A percentile compares a stretch with the other conserved stretches of the same genome.
These are phyloP conservation scores for Hydropsyche tenuis DNA, from an alignment of 1,140 invertebrate species.

Conservation along the genomic window DNA sequence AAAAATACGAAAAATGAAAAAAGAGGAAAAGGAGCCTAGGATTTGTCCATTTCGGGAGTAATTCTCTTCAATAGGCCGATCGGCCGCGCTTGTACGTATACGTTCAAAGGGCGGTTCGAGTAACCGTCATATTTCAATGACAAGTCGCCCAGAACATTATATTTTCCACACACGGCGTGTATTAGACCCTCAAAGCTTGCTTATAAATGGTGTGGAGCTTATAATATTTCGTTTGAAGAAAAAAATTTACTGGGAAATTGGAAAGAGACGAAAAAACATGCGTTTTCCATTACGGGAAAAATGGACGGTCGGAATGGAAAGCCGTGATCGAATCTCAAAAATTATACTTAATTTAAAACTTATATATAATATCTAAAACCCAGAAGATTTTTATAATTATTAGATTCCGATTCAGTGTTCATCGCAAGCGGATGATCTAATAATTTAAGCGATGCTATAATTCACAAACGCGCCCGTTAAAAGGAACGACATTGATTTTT, in stretches of 20 bases:
- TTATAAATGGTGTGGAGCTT: constrained; percentile 3
- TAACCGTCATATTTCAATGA: constrained; percentile 20
- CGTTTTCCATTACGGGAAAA: constrained; percentile 4
- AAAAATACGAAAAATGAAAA: neutral
- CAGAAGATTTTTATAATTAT: too few species aligned
- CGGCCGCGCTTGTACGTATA: neutral
- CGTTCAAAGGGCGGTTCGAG: neutral
- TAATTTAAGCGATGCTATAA: too few species aligned
- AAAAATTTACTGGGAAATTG: neutral
- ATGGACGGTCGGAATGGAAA: too few species aligned
- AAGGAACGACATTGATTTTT: too few species aligned
- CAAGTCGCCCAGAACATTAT: neutral
- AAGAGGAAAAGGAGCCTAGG: neutral
- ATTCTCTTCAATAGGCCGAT: neutral
- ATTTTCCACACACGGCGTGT: constrained; percentile 9
- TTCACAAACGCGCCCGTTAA: too few species aligned
- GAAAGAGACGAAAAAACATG: neutral
- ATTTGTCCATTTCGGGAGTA: constrained; percentile 11
- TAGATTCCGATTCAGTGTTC: too few species aligned
- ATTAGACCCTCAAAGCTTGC: neutral
- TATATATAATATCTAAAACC: too few species aligned
- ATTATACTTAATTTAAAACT: too few species aligned
- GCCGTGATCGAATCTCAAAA: too few species aligned
- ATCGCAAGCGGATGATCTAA: too few species aligned
- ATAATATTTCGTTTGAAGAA: neutral